A percentile compares a stretch with the other conserved stretches of the same genome.
Conservation (phyloP, 1,140 invertebrate genomes). For the Gonatopus flavifemur region DNA sequence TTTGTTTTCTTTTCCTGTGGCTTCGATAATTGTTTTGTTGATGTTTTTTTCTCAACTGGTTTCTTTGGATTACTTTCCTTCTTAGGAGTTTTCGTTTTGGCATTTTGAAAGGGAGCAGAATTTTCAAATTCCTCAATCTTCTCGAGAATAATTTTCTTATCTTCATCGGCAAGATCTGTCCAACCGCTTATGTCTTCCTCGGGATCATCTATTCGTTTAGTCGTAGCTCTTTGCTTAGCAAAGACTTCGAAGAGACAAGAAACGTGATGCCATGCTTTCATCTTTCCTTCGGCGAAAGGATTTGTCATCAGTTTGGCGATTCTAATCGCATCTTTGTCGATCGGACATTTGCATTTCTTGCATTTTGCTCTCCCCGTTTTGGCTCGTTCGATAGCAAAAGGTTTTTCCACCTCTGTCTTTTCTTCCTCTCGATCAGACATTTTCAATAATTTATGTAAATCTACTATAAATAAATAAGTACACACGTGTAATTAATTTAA, state of each 20-base stretch:
- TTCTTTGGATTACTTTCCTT: constrained; percentile 3
- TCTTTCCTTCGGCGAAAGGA: constrained; percentile 80
- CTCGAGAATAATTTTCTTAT: constrained; percentile 67
- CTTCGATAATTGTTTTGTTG: no score
- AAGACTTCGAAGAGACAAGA: constrained; percentile 80
- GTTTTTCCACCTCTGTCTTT: constrained; percentile 53
- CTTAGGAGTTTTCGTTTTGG: background rate
- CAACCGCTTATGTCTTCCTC: constrained; percentile 77
- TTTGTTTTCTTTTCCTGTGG: background rate
- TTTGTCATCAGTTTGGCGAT: constrained; percentile 76
- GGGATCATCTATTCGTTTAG: constrained; percentile 79
- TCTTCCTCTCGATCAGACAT: no score
- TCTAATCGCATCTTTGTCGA: constrained; percentile 70
- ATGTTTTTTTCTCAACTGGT: constrained; percentile 8
- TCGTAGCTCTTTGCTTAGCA: constrained; percentile 74
- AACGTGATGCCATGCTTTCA: constrained; percentile 86
- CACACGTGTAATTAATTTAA: no score
- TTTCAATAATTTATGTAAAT: no score
- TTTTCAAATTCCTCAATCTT: constrained; percentile 64
- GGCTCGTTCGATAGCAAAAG: constrained; percentile 74
- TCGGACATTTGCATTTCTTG: constrained; percentile 83
- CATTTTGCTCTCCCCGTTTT: constrained; percentile 81
- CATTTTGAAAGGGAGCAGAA: no score
- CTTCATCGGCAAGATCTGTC: constrained; percentile 66
- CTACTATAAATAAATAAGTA: no score